Evolutionary conservation across 2,113 vertebrate species (phyloP).

Genomic region (Elephantulus edwardii): DNA sequence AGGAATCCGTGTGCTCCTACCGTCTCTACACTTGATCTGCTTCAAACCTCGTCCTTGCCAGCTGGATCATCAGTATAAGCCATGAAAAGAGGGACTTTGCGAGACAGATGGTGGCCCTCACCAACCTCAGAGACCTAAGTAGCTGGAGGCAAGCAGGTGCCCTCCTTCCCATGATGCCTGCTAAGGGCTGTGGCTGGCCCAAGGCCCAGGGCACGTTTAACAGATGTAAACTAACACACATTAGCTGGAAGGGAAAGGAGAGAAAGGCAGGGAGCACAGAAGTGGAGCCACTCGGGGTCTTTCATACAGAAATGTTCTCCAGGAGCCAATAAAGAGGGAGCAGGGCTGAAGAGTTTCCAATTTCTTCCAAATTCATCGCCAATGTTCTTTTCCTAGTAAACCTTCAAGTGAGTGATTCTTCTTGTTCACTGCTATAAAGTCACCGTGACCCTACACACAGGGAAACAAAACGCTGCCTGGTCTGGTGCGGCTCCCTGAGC

Average conservation of each 20-base stretch:
- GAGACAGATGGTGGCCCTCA: background rate
- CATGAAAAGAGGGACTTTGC: background rate
- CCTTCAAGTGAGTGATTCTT: background rate
- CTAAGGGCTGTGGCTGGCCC: background rate
- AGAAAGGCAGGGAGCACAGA: background rate
- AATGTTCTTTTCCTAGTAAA: background rate
- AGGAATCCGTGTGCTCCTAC: background rate
- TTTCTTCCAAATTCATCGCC: background rate
- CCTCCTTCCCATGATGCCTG: background rate
- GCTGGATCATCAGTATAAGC: background rate
- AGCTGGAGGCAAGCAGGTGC: constrained; percentile 55
- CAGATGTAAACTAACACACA: constrained; percentile 59
- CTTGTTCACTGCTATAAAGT: background rate
- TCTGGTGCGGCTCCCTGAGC: background rate
- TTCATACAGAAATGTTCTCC: background rate
- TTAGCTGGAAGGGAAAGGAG: background rate
- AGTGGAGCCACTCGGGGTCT: background rate
- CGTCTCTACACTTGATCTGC: background rate
- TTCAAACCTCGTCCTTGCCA: background rate
- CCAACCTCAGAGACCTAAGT: background rate
- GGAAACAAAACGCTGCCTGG: background rate
- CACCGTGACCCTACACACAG: background rate
- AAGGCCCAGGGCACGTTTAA: constrained; percentile 28
- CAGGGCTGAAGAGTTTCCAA: background rate
- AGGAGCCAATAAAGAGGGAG: background rate